Evolutionary conservation across 2,888 invertebrate species (phyloP).

Genomic region (Pelosia muscerda): DNA sequence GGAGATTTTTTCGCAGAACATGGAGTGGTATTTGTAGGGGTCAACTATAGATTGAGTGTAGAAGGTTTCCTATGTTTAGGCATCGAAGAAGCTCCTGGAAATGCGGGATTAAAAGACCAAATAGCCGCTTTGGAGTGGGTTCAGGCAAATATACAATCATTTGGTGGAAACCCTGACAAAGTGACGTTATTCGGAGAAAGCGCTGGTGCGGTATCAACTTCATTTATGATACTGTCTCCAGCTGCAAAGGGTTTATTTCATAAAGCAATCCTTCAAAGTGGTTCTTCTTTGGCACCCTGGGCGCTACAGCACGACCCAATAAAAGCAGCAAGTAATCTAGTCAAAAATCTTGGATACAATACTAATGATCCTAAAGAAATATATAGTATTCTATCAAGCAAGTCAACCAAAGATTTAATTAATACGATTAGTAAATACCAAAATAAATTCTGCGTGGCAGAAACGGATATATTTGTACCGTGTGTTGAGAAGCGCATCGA

Average conservation of each 20-base stretch:
- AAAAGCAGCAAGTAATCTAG: conserved; percentile 67
- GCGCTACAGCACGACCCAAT: conserved; percentile 75
- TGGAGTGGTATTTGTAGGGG: conserved; percentile 86
- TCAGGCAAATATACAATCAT: conserved; percentile 71
- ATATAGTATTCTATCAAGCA: conserved; percentile 69
- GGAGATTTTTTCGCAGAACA: conserved; percentile 87
- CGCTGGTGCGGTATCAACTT: conserved; percentile 78
- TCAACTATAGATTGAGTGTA: conserved; percentile 87
- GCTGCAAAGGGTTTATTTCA: conserved; percentile 76
- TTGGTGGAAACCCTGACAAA: conserved; percentile 77
- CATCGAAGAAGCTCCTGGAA: conserved; percentile 88
- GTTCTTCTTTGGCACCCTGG: conserved; percentile 77
- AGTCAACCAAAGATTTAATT: conserved; percentile 67
- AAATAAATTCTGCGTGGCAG: conserved; percentile 71
- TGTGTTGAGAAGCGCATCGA: conserved; percentile 74
- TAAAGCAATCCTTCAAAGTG: conserved; percentile 78
- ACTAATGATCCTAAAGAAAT: conserved; percentile 74
- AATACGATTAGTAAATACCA: conserved; percentile 66
- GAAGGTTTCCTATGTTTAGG: conserved; percentile 89
- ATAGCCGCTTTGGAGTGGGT: conserved; percentile 79
- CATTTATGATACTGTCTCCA: conserved; percentile 71
- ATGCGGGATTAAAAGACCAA: conserved; percentile 88
- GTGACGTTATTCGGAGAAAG: conserved; percentile 82
- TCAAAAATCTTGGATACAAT: conserved; percentile 72
- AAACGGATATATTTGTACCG: conserved; percentile 73